Evolutionary conservation across 2,888 invertebrate species (phyloP), one percentile per base, ranked within the genome.

Genomic region (Gasteruption jaculator): DNA sequence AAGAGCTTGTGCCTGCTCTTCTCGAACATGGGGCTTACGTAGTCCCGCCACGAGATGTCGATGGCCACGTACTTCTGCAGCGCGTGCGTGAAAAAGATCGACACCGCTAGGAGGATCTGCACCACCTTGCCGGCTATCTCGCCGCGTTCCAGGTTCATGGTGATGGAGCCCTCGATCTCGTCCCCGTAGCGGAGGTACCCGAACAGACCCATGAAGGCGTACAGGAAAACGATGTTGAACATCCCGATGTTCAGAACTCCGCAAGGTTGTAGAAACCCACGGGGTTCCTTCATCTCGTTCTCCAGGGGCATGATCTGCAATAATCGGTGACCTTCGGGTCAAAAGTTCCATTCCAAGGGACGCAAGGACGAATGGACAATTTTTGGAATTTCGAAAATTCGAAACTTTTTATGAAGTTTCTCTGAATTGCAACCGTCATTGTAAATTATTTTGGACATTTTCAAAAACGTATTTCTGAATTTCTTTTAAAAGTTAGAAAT

Each of bases 41-140:
- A 87, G 41, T 85, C 82, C 58, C 88, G 91, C 91, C 93, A 94
- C 31, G 89, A 76, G 52, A 97, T 91, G 60, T 91, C 89, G 56
- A 95, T 85, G 5, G 96, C 94, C 2, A 97, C 96, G 71, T 95
- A 97, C 71, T 93, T 90, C 60, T 95, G 94, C 22, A 97, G 75
- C 0, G 88, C 88, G 68, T 96, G 96, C 0, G 94, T 90, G 39
- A 95, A 82, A 72, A 86, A 93, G 53, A 97, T 92, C 1, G 89
- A 83, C 49, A 86, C 72, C 0, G 89, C 86, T 33, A 89, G 68
- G 58, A 87, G 78, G 11, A 82, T 74, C 63, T 86, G 84, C 1
- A 86, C 86, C 11, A 80, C 76, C 65, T 83, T 83, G 1, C 85
- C 85, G 36, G 84, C 71, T 6, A 76, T 60, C 58, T 85, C 82